phyloP scores from a whole-genome alignment of 2,888 invertebrate genomes.

The Ennomos quercinarius region DNA sequence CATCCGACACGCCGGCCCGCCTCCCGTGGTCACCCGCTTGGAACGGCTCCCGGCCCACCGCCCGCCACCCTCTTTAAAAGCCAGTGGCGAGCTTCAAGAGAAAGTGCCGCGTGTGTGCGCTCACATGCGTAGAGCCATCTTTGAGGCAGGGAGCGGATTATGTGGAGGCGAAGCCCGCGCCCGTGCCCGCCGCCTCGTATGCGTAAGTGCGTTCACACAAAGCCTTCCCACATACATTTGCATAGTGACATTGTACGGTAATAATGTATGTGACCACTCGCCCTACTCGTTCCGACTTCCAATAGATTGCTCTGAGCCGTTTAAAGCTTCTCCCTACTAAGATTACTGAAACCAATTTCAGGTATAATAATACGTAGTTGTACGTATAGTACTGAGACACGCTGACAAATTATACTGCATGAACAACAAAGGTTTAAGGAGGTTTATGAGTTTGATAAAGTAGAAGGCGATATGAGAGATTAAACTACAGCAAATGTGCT shows the following conservation, averaged over 20 bases:
- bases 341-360: conserved; percentile 13
- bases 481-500: too few relatives aligned
- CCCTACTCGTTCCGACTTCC: conserved; percentile 73
- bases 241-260: conserved; percentile 85
- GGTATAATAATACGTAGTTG: conserved; percentile 9
- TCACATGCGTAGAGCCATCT: conserved; percentile 83
- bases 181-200: conserved; percentile 72
- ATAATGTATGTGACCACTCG: conserved; percentile 84
- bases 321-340: conserved; percentile 26
- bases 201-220: conserved; percentile 84
- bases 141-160: conserved; percentile 78
- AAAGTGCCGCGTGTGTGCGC: conserved; percentile 85
- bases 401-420: too few relatives aligned
- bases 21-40: conserved; percentile 86
- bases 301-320: conserved; percentile 60
- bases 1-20: conserved; percentile 60
- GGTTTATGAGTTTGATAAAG: too few relatives aligned
- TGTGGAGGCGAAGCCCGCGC: conserved; percentile 62
- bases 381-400: neutral
- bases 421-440: too few relatives aligned
- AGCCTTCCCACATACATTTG: conserved; percentile 84
- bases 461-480: too few relatives aligned
- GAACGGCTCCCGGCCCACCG: conserved; percentile 69
- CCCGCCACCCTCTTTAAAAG: conserved; percentile 84
- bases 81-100: conserved; percentile 87